Evolutionary conservation across 2,888 invertebrate species (phyloP).

Genomic region (Thereva unica): DNA sequence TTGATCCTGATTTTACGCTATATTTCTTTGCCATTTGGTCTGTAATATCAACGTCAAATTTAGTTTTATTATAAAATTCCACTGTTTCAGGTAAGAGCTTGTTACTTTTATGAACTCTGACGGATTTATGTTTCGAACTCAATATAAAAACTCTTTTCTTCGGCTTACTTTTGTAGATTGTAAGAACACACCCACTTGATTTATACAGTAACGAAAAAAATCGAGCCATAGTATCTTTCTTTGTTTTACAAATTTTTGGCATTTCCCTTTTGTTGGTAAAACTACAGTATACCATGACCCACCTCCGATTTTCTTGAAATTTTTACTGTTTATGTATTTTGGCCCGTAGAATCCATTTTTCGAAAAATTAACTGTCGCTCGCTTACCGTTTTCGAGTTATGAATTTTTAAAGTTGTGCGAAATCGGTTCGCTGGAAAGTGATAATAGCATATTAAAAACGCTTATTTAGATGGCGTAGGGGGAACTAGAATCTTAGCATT

Average conservation of each 20-base stretch:
- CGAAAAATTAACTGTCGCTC: no score
- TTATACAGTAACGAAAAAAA: constrained; percentile 34
- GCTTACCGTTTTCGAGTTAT: no score
- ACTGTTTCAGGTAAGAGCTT: constrained; percentile 35
- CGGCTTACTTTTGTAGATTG: constrained; percentile 36
- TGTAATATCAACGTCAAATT: constrained; percentile 30
- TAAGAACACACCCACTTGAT: constrained; percentile 28
- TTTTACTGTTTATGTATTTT: no score
- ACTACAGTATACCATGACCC: no score
- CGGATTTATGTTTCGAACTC: constrained; percentile 31
- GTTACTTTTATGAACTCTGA: constrained; percentile 30
- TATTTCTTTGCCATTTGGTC: constrained; percentile 39
- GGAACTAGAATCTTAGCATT: no score
- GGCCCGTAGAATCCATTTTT: no score
- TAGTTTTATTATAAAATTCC: constrained; percentile 25
- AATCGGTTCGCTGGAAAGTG: no score
- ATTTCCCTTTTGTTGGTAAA: constrained; percentile 33
- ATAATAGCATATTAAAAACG: no score
- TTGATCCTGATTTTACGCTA: constrained; percentile 6
- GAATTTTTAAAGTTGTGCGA: no score
- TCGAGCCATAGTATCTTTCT: constrained; percentile 36
- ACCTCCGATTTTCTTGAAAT: no score
- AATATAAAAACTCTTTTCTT: constrained; percentile 36
- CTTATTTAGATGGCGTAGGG: no score
- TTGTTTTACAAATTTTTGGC: constrained; percentile 31